A percentile compares a stretch with the other conserved stretches of the same genome.
phyloP scores from a whole-genome alignment of 1,140 invertebrate species.

The Chlorops oryzae region DNA sequence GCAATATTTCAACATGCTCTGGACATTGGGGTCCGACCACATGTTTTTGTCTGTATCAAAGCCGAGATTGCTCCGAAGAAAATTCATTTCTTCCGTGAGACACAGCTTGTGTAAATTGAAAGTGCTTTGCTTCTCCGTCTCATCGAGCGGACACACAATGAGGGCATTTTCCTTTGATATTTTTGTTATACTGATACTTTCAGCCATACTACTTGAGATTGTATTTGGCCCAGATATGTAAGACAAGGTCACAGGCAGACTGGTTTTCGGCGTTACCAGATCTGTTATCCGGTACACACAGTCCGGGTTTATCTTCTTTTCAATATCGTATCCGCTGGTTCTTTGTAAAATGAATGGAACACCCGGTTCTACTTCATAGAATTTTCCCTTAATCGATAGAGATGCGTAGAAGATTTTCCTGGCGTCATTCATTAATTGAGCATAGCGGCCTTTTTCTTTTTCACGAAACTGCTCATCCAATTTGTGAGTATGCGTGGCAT shows the following conservation, averaged over 20 bases:
- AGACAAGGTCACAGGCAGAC: conserved; percentile 36
- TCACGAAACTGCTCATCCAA: conserved; percentile 27
- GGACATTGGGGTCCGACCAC: conserved; percentile 55
- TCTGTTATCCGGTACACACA: conserved; percentile 43
- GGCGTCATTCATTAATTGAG: conserved; percentile 43
- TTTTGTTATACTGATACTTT: conserved; percentile 36
- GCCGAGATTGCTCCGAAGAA: conserved; percentile 53
- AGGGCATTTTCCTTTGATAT: conserved; percentile 41
- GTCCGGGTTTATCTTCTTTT: conserved; percentile 44
- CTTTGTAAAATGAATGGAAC: conserved; percentile 44
- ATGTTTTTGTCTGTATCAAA: conserved; percentile 56
- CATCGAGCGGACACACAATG: conserved; percentile 43
- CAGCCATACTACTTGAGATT: conserved; percentile 29
- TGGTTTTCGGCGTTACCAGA: conserved; percentile 30
- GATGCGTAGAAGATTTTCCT: conserved; percentile 44
- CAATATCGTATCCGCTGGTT: conserved; percentile 13
- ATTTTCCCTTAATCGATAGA: conserved; percentile 43
- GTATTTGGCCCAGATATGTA: conserved; percentile 36
- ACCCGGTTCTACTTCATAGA: conserved; percentile 44
- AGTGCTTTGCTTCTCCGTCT: conserved; percentile 29
- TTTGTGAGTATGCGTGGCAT: background rate
- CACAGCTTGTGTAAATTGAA: conserved; percentile 46
- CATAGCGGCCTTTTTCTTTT: conserved; percentile 45
- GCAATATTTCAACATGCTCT: conserved; percentile 58
- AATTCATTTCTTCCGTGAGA: conserved; percentile 50